These are phyloP conservation scores for Limosa lapponica DNA, from an alignment of 2,797 vertebrate genomes.

Conservation along the genomic window DNA sequence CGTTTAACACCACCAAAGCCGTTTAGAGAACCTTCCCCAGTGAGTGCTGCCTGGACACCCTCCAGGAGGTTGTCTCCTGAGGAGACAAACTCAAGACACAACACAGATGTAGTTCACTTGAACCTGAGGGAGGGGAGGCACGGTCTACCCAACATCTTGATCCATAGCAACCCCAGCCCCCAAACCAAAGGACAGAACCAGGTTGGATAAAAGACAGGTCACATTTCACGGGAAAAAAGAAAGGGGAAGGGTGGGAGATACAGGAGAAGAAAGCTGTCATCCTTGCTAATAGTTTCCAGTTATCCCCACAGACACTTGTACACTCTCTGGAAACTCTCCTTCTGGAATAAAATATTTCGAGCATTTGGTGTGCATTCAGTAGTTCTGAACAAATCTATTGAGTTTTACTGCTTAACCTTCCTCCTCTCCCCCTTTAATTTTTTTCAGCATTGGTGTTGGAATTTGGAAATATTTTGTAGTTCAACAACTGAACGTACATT, in stretches of 20 bases:
- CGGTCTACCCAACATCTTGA: not conserved
- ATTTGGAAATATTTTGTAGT: not conserved
- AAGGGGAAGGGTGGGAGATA: not conserved
- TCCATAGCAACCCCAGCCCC: not conserved
- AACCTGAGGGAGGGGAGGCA: not conserved
- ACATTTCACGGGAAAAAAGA: not conserved
- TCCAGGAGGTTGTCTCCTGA: not conserved
- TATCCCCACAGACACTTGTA: not conserved
- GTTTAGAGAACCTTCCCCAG: not conserved
- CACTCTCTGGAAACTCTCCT: not conserved
- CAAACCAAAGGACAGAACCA: not conserved
- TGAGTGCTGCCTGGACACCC: fast-evolving
- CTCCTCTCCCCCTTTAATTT: not conserved
- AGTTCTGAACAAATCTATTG: not conserved
- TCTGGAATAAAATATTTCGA: not conserved
- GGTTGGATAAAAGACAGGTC: not conserved
- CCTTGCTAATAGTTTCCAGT: not conserved
- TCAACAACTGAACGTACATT: not conserved
- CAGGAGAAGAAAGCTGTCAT: not conserved
- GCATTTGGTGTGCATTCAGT: not conserved
- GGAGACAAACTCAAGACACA: not conserved
- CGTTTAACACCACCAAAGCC: not conserved
- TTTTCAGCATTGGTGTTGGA: not conserved
- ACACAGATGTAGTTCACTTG: not conserved
- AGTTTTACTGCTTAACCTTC: not conserved